phyloP scores from a whole-genome alignment of 2,888 invertebrate genomes.

The Scaptomyza polygonia region DNA sequence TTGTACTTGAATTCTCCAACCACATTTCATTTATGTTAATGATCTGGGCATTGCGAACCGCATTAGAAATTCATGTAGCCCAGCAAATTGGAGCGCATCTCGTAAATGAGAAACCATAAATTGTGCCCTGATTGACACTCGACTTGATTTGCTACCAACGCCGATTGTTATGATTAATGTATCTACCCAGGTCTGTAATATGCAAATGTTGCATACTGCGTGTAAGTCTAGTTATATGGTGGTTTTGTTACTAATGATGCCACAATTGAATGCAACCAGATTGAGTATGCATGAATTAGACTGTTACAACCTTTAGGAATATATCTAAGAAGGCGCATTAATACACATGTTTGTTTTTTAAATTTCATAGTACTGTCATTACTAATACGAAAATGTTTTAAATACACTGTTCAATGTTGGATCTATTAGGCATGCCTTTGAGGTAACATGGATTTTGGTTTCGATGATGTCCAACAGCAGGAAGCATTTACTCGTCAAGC shows the following conservation, averaged over 20 bases:
- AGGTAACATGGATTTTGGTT: slow-evolving; percentile 31
- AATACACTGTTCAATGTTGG: slow-evolving; percentile 6
- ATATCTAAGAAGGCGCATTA: neutral
- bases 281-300: neutral
- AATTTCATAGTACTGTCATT: slow-evolving; percentile 14
- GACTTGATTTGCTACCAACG: slow-evolving; percentile 21
- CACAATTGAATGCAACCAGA: neutral
- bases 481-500: neutral
- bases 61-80: slow-evolving; percentile 48
- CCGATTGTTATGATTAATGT: slow-evolving; percentile 12
- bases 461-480: slow-evolving; percentile 13
- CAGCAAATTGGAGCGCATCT: slow-evolving; percentile 37
- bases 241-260: neutral
- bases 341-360: neutral
- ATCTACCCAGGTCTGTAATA: slow-evolving; percentile 1
- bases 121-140: slow-evolving; percentile 50
- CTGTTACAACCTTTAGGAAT: neutral
- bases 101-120: slow-evolving; percentile 44
- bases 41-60: slow-evolving; percentile 47
- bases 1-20: slow-evolving; percentile 14
- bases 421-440: slow-evolving; percentile 11
- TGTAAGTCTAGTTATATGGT: neutral
- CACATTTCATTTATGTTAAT: slow-evolving; percentile 73
- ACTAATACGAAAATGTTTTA: slow-evolving; percentile 12
- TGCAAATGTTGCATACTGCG: neutral